phyloP scores from a whole-genome alignment of 2,888 invertebrate genomes.

The Trisateles emortualis region DNA sequence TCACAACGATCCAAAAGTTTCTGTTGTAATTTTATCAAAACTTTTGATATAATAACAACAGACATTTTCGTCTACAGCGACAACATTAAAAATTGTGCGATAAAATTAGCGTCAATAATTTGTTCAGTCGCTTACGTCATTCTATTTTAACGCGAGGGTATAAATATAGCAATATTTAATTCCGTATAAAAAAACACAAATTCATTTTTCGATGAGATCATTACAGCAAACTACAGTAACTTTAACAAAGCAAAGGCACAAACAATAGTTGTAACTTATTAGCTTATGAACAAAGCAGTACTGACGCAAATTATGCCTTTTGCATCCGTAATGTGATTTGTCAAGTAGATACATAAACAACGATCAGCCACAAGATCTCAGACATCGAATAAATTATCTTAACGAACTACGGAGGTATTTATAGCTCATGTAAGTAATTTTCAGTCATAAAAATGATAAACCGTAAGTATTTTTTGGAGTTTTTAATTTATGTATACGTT shows the following conservation, averaged over 20 bases:
- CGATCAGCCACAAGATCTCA: constrained; percentile 8
- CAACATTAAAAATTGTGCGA: constrained; percentile 16
- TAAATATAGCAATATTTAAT: constrained; percentile 8
- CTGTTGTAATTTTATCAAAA: too few species aligned
- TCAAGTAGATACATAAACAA: constrained; percentile 9
- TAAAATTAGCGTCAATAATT: constrained; percentile 21
- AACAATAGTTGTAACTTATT: constrained; percentile 31
- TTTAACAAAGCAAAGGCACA: constrained; percentile 27
- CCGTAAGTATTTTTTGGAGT: constrained; percentile 2
- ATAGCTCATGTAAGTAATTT: constrained; percentile 26
- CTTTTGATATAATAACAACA: too few species aligned
- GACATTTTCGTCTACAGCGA: too few species aligned
- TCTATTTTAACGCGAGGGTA: constrained; percentile 19
- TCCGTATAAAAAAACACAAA: constrained; percentile 4
- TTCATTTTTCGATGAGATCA: constrained; percentile 10
- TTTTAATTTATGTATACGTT: constrained; percentile 19
- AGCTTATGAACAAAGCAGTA: constrained; percentile 43
- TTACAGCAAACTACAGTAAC: constrained; percentile 12
- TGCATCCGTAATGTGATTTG: constrained; percentile 14
- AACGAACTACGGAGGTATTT: constrained; percentile 19
- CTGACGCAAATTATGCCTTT: constrained; percentile 43
- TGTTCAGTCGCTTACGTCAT: constrained; percentile 25
- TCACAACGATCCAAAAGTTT: neutral
- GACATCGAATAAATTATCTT: constrained; percentile 23
- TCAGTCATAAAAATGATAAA: constrained; percentile 32